Conservation (phyloP, 92 coral and sea anemone species). For the Blastomussa wellsi region DNA sequence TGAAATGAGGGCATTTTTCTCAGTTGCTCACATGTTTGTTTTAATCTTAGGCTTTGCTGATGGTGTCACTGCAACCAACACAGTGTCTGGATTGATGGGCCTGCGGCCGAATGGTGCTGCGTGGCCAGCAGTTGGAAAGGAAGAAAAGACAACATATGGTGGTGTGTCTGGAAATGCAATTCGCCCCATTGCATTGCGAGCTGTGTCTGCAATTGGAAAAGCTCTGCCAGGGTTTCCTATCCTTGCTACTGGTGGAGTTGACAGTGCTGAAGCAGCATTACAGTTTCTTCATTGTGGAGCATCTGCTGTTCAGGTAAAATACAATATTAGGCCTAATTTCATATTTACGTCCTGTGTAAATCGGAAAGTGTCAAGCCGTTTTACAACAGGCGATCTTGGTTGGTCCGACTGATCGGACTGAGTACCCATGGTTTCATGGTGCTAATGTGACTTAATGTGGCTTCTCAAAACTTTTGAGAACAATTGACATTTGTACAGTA, state of each 20-base stretch:
- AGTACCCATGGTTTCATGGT: too few relatives aligned
- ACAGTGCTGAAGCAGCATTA: slow-evolving; percentile 95
- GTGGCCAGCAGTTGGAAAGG: slow-evolving; percentile 91
- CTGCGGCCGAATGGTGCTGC: slow-evolving; percentile 67
- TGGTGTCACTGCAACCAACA: slow-evolving; percentile 99
- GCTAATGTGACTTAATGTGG: too few relatives aligned
- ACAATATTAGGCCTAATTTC: too few relatives aligned
- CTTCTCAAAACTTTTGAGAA: too few relatives aligned
- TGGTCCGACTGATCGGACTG: too few relatives aligned
- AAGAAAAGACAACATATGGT: slow-evolving; percentile 87
- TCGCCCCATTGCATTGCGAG: slow-evolving; percentile 96
- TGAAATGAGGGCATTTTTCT: too few relatives aligned
- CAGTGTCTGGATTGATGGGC: slow-evolving; percentile 99
- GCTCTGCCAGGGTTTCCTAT: slow-evolving; percentile 94
- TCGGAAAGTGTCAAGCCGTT: too few relatives aligned
- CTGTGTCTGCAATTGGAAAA: slow-evolving; percentile 93
- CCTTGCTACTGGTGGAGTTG: slow-evolving; percentile 98
- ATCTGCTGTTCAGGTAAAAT: slow-evolving; percentile 86
- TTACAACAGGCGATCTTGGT: too few relatives aligned
- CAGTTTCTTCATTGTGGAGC: slow-evolving; percentile 98
- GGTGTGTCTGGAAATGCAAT: slow-evolving; percentile 99
- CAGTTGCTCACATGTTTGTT: too few relatives aligned
- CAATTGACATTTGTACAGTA: too few relatives aligned
- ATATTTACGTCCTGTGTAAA: too few relatives aligned
- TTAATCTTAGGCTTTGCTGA: slow-evolving; percentile 79